These are phyloP conservation scores for Actinia equina DNA, from an alignment of 64 coral and sea anemone genomes.

Conservation along the genomic window DNA sequence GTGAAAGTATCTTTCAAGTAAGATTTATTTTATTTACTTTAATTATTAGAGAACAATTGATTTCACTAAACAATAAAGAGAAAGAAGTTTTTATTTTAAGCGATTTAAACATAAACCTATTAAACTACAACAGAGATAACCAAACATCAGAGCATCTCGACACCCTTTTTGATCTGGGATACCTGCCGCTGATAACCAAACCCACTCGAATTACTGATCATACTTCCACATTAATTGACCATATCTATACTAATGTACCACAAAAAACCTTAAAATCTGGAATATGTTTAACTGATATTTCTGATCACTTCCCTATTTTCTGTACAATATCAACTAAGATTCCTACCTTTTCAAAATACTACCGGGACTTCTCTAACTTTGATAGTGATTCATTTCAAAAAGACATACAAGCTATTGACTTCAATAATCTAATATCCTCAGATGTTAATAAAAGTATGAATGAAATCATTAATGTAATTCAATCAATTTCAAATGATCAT, in stretches of 20 bases:
- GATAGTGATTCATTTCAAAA: conserved; percentile 30
- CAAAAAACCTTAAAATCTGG: conserved; percentile 50
- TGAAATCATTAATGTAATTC: not conserved
- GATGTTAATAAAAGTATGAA: conserved; percentile 40
- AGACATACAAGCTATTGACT: conserved; percentile 39
- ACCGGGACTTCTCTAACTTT: conserved; percentile 48
- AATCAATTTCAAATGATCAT: conserved; percentile 31
- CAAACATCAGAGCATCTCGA: conserved; percentile 45
- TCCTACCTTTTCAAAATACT: conserved; percentile 1
- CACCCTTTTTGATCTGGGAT: conserved; percentile 40
- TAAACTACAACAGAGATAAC: conserved; percentile 45
- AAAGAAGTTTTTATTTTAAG: conserved; percentile 35
- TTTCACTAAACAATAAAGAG: conserved; percentile 35
- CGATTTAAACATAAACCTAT: conserved; percentile 56
- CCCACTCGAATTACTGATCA: conserved; percentile 51
- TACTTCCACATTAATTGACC: conserved; percentile 45
- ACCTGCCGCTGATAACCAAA: conserved; percentile 51
- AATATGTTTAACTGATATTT: conserved; percentile 55
- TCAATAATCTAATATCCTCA: not conserved
- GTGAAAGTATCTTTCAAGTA: no score
- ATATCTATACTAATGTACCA: conserved; percentile 66
- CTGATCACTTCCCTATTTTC: conserved; percentile 58
- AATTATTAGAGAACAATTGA: conserved; percentile 9
- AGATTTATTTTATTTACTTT: no score
- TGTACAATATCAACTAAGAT: conserved; percentile 38